Evolutionary conservation across 30 jellyfish, hydroid and myxozoan genomes (phyloP), one percentile per base, ranked within the genome.

Genomic region (Nemopilema nomurai): DNA sequence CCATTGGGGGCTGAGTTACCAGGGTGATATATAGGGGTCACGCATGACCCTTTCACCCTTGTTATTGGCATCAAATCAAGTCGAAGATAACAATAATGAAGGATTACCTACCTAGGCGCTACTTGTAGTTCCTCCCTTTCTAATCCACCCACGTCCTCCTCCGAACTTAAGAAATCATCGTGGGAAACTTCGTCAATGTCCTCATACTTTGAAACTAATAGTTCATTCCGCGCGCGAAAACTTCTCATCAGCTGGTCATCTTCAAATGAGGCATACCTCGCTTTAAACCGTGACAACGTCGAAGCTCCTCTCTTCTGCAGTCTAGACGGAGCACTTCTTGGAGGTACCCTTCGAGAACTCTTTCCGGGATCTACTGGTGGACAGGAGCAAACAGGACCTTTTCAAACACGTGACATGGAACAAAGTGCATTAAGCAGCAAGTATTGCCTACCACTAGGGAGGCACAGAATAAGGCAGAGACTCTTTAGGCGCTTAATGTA

Each of bases 111-210:
- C n/a, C n/a, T n/a, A n/a, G n/a, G n/a, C n/a, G n/a, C n/a, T n/a
- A n/a, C n/a, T n/a, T n/a, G n/a, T n/a, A n/a, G 57, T 3, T 41
- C 57, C 57, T 6, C 89, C n/a, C 76, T 6, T n/a, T 71, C 86
- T 1, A 71, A 27, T 25, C 53, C 85, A 21, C 26, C 67, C 19
- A 69, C 83, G 24, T 83, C 93, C 33, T 83, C 97, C 67, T 85
- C 89, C 22, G 90, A 82, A 28, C 90, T 76, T 30, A 27, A 41
- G 21, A 62, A 49, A 17, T 67, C 89, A 67, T 91, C 97, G 31
- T 88, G 88, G 19, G 87, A 86, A 26, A 92, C 98, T 50, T 70
- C 86, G 53, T 92, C 98, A 29, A 82, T 49, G 21, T 92, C 98
- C 33, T 92, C 97, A 25, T 89, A 52, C 49, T 80, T 77, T 28